A percentile compares a stretch with the other conserved stretches of the same genome.
Conservation (phyloP, 2,888 invertebrate species). For the Teinopalpus imperialis region DNA sequence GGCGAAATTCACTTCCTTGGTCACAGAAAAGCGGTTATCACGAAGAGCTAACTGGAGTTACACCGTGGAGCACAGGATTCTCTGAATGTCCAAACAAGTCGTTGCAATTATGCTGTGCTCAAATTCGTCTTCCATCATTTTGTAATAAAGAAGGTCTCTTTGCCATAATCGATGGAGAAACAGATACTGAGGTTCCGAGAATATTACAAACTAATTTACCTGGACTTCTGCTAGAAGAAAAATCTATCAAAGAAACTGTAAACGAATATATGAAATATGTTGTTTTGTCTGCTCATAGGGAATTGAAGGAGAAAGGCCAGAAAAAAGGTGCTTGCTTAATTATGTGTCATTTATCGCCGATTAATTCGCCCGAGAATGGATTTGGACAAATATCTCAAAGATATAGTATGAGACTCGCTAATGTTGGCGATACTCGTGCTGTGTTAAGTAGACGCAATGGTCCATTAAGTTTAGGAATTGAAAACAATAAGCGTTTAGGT, state of each 20-base stretch:
- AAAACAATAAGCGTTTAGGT: conserved; percentile 84
- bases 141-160: conserved; percentile 91
- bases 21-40: conserved; percentile 74
- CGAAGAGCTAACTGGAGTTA: conserved; percentile 78
- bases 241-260: conserved; percentile 90
- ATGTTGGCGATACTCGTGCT: conserved; percentile 88
- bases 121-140: conserved; percentile 89
- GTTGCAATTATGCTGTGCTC: conserved; percentile 88
- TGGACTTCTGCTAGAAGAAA: conserved; percentile 89
- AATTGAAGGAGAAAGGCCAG: conserved; percentile 88
- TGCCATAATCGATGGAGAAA: conserved; percentile 91
- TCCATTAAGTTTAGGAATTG: conserved; percentile 84
- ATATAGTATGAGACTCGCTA: conserved; percentile 87
- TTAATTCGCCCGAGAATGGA: conserved; percentile 81
- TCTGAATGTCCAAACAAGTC: conserved; percentile 91
- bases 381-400: conserved; percentile 83
- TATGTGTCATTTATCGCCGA: conserved; percentile 86
- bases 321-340: conserved; percentile 88
- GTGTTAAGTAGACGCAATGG: conserved; percentile 87
- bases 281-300: conserved; percentile 89
- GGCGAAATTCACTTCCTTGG: conserved; percentile 87
- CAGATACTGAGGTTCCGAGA: conserved; percentile 85
- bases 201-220: conserved; percentile 89
- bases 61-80: conserved; percentile 92
- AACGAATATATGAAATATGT: conserved; percentile 93